Percentiles rank a stretch among this genome's conserved stretches.
These are phyloP conservation scores for Nineta flava DNA, from an alignment of 2,888 invertebrate genomes.

Conservation along the genomic window DNA sequence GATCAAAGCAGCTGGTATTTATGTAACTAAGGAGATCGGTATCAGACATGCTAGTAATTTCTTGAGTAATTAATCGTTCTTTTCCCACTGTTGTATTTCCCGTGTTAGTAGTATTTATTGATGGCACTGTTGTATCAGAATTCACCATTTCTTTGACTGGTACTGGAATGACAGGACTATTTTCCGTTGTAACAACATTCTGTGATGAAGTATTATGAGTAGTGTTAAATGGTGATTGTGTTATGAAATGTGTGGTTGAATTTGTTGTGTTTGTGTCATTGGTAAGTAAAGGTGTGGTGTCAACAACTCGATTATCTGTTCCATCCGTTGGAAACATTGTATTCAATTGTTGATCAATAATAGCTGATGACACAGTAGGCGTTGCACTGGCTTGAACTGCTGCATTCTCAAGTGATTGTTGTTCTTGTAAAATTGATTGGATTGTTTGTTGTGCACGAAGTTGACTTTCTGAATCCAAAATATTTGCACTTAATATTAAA, in stretches of 20 bases:
- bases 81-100: constrained; percentile 23
- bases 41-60: constrained; percentile 71
- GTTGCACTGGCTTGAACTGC: not conserved
- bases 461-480: constrained; percentile 47
- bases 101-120: constrained; percentile 13
- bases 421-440: constrained; percentile 29
- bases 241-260: not conserved
- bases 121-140: constrained; percentile 11
- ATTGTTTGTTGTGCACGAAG: constrained; percentile 35
- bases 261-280: not conserved
- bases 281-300: not conserved
- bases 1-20: constrained; percentile 79
- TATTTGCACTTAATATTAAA: constrained; percentile 59
- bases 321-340: not conserved
- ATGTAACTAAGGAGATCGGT: constrained; percentile 78
- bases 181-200: constrained; percentile 2
- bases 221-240: not conserved
- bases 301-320: not conserved
- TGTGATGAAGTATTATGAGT: not conserved
- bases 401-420: constrained; percentile 14
- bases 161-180: constrained; percentile 16
- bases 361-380: not conserved
- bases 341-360: not conserved
- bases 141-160: constrained; percentile 18
- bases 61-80: constrained; percentile 46